Base-by-base conservation (phyloP, 2,797 vertebrate genomes). In the Diplodus puntazzo region DNA sequence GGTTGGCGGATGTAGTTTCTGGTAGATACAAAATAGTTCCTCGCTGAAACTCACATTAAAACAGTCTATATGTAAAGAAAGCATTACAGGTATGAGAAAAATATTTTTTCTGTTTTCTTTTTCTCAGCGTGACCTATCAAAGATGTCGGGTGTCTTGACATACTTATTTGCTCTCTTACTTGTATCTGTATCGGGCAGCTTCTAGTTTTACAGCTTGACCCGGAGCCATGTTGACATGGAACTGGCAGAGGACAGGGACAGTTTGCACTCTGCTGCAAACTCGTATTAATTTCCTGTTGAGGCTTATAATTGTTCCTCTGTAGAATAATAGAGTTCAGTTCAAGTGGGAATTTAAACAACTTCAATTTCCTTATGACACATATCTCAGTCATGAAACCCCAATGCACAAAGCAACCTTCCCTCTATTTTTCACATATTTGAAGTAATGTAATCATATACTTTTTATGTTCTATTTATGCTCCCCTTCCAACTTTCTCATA, bases 141-240 rank as follows among this genome's bases (percentile, higher is more conserved):
- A 63, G 11, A 20, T 52, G 6, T 39, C 2, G 0, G 12, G 11
- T 21, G 16, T 63, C 52, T 62, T 12, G 25, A 52, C 11, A 57
- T 23, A 3, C 20, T 54, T 18, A 20, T 30, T 27, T 57, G 39
- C 45, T 75, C 53, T 30, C 43, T 61, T 9, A 54, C 49, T 46
- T 11, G 0, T n/a, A 4, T 81, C 64, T 84, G 69, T 42, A 59
- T 27, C 79, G 82, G 57, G 73, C 70, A 39, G 62, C 61, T 62
- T 85, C 78, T 78, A 77, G 58, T 67, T 79, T 85, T 77, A 67
- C 62, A 74, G 21, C 73, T 85, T 87, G 75, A 85, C 53, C 43
- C 55, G 13, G 72, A 71, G 49, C 76, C 74, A 79, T 69, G 66
- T 67, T 75, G 77, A 69, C 74, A 30, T 62, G 49, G 58, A 75